Evolutionary conservation across 2,113 vertebrate species (phyloP).

Genomic region (Scomber colias): DNA sequence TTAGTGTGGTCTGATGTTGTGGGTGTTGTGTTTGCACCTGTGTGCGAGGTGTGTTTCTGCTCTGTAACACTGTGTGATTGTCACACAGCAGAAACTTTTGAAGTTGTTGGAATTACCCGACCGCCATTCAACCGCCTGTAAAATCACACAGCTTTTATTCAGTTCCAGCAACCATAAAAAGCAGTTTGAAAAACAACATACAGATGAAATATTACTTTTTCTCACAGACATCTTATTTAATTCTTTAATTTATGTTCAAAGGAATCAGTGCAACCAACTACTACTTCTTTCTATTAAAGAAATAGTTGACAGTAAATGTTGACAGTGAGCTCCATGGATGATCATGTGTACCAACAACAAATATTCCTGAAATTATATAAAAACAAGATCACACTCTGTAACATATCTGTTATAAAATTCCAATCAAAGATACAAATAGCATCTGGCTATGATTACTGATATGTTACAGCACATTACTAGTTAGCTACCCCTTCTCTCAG

Average conservation of each 20-base stretch:
- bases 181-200: constrained; percentile 8
- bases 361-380: constrained; percentile 1
- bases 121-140: constrained; percentile 49
- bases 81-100: constrained; percentile 47
- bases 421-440: constrained; percentile 40
- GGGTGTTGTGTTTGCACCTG: constrained; percentile 48
- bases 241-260: constrained; percentile 18
- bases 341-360: neutral
- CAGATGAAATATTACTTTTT: constrained; percentile 1
- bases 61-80: constrained; percentile 10
- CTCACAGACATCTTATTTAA: neutral
- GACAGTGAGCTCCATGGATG: neutral
- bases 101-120: constrained; percentile 49
- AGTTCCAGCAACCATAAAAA: constrained; percentile 45
- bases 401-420: constrained; percentile 12
- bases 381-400: neutral
- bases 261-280: neutral
- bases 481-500: constrained; percentile 42
- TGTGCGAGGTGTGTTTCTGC: constrained; percentile 47
- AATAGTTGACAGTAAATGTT: neutral
- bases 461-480: constrained; percentile 24
- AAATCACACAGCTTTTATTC: constrained; percentile 51
- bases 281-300: neutral
- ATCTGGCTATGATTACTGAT: constrained; percentile 36
- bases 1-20: constrained; percentile 22